Evolutionary conservation across 2,797 vertebrate species (phyloP).

Genomic region (Mormyrus hasselquistii): DNA sequence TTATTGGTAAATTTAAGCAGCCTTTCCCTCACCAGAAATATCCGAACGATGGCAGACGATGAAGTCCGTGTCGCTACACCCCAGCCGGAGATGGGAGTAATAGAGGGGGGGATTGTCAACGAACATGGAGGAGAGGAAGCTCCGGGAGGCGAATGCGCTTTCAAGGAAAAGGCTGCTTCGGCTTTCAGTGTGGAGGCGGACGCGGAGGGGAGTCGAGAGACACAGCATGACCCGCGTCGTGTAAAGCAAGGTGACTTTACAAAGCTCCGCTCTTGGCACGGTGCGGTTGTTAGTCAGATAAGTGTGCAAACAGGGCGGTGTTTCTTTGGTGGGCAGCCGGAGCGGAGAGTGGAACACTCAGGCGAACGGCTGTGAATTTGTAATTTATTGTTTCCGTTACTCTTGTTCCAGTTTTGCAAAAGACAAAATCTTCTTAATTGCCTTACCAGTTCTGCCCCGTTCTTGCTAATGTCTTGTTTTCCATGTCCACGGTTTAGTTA

Average conservation of each 20-base stretch:
- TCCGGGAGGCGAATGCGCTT: constrained; percentile 17
- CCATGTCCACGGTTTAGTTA: background rate
- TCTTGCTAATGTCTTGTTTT: background rate
- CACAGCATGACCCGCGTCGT: background rate
- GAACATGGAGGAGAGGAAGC: background rate
- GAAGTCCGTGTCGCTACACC: background rate
- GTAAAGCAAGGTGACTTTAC: background rate
- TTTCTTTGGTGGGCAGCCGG: background rate
- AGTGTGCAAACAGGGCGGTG: background rate
- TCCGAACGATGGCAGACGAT: constrained; percentile 9
- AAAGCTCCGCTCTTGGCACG: background rate
- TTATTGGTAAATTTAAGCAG: background rate
- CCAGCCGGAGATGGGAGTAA: background rate
- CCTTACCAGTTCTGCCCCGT: background rate
- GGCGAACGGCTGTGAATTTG: background rate
- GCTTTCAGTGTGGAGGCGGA: constrained; percentile 38
- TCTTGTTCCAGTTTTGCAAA: background rate
- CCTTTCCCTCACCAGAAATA: background rate
- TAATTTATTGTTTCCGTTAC: background rate
- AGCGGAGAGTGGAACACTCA: background rate
- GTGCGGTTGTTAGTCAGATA: background rate
- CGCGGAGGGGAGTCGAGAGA: background rate
- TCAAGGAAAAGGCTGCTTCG: constrained; percentile 5
- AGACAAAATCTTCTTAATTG: background rate
- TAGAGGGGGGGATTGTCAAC: background rate